These are phyloP conservation scores for Siphlonurus alternatus DNA, from an alignment of 2,888 invertebrate species.

Conservation along the genomic window DNA sequence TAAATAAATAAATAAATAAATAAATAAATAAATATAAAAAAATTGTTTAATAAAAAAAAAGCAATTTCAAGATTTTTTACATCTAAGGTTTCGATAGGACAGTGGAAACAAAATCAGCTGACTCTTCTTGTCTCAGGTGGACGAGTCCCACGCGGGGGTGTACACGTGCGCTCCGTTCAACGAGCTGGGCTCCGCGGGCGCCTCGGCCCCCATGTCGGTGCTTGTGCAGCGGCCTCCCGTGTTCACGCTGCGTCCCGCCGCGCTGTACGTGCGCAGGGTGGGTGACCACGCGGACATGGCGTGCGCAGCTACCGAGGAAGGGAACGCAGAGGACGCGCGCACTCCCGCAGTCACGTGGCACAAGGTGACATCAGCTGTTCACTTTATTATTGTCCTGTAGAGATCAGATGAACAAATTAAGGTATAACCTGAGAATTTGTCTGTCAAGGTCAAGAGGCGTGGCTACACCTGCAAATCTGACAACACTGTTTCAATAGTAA, in stretches of 20 bases:
- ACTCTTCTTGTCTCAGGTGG: conserved; percentile 37
- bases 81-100: too few relatives aligned
- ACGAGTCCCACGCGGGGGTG: conserved; percentile 67
- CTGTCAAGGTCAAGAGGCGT: too few relatives aligned
- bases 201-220: conserved; percentile 69
- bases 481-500: too few relatives aligned
- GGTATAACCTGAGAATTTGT: too few relatives aligned
- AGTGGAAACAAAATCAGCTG: too few relatives aligned
- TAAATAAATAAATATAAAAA: background rate
- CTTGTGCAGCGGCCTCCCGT: conserved; percentile 66
- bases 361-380: background rate
- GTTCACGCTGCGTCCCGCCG: conserved; percentile 62
- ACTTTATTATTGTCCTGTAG: too few relatives aligned
- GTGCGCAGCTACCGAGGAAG: conserved; percentile 56
- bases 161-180: conserved; percentile 90
- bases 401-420: too few relatives aligned
- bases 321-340: background rate
- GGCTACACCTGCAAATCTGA: too few relatives aligned
- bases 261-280: conserved; percentile 65
- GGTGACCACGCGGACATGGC: conserved; percentile 67
- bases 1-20: background rate
- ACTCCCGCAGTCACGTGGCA: background rate
- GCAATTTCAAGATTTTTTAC: too few relatives aligned
- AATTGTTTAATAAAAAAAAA: background rate
- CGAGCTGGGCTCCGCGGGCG: conserved; percentile 67